Conservation (phyloP, 1,140 invertebrate species). For the Drosophila busckii region DNA sequence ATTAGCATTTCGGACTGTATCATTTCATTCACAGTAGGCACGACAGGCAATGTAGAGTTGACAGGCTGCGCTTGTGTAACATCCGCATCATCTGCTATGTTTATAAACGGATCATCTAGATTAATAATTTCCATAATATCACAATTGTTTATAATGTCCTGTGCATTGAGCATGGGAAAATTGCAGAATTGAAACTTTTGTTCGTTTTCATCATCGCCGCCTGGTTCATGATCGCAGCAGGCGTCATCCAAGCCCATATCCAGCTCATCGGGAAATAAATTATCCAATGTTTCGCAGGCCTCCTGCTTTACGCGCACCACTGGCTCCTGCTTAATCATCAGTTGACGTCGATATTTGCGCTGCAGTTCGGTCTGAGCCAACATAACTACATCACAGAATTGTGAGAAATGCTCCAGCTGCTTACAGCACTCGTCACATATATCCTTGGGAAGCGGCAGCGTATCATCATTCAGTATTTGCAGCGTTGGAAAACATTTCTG, state of each 20-base stretch:
- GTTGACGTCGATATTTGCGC: slow-evolving; percentile 56
- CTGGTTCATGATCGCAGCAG: slow-evolving; percentile 45
- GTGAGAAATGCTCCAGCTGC: slow-evolving; percentile 51
- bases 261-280: slow-evolving; percentile 64
- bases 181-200: slow-evolving; percentile 74
- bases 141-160: slow-evolving; percentile 77
- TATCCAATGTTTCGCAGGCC: slow-evolving; percentile 60
- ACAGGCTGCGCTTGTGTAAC: slow-evolving; percentile 31
- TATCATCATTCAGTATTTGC: slow-evolving; percentile 71
- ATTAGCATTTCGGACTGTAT: slow-evolving; percentile 58
- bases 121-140: slow-evolving; percentile 78
- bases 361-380: slow-evolving; percentile 66
- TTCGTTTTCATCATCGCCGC: slow-evolving; percentile 44
- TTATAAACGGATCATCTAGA: slow-evolving; percentile 73
- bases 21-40: slow-evolving; percentile 47
- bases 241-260: slow-evolving; percentile 64
- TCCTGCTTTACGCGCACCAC: slow-evolving; percentile 70
- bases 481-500: slow-evolving; percentile 75
- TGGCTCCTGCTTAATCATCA: slow-evolving; percentile 75
- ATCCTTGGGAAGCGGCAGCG: slow-evolving; percentile 62
- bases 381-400: slow-evolving; percentile 70
- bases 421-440: slow-evolving; percentile 58
- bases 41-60: neutral
- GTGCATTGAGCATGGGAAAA: slow-evolving; percentile 67
- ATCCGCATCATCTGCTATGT: slow-evolving; percentile 69